phyloP scores from a whole-genome alignment of 1,140 invertebrate species.

The Macrostomum lignano region DNA sequence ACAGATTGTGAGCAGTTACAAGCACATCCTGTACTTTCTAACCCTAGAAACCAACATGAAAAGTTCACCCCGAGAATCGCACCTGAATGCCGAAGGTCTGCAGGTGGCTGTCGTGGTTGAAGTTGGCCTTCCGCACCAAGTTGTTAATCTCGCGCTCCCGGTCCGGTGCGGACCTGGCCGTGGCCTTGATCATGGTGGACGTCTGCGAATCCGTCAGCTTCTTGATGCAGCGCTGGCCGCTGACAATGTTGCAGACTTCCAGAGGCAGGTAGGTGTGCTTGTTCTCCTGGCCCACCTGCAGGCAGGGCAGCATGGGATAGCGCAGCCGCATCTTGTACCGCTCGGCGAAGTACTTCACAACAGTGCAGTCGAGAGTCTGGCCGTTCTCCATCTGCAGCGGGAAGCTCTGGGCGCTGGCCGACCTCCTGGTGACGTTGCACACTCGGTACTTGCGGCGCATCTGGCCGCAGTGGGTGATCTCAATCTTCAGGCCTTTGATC shows the following conservation, averaged over 20 bases:
- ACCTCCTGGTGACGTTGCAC: slow-evolving; percentile 86
- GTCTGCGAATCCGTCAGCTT: slow-evolving; percentile 99
- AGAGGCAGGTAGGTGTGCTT: slow-evolving; percentile 97
- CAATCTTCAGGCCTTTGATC: slow-evolving; percentile 95
- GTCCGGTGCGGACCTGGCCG: slow-evolving; percentile 81
- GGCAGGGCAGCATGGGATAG: slow-evolving; percentile 84
- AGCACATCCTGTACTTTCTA: no score
- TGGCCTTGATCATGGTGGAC: slow-evolving; percentile 99
- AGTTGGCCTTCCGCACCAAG: slow-evolving; percentile 68
- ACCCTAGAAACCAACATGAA: no score
- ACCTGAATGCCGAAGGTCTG: slow-evolving; percentile 78
- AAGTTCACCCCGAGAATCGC: no score
- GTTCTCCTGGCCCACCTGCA: slow-evolving; percentile 88
- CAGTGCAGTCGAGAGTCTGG: slow-evolving; percentile 96
- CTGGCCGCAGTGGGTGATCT: slow-evolving; percentile 93
- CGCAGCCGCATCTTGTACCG: slow-evolving; percentile 95
- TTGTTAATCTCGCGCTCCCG: slow-evolving; percentile 93
- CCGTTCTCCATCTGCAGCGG: slow-evolving; percentile 95
- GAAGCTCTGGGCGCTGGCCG: slow-evolving; percentile 45
- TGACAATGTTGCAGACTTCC: slow-evolving; percentile 61
- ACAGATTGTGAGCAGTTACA: no score
- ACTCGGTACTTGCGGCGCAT: slow-evolving; percentile 96
- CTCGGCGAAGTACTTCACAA: slow-evolving; percentile 96
- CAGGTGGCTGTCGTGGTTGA: slow-evolving; percentile 91
- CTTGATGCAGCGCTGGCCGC: slow-evolving; percentile 93